Conservation (phyloP, 2,113 vertebrate genomes). For the Sialia sialis region DNA sequence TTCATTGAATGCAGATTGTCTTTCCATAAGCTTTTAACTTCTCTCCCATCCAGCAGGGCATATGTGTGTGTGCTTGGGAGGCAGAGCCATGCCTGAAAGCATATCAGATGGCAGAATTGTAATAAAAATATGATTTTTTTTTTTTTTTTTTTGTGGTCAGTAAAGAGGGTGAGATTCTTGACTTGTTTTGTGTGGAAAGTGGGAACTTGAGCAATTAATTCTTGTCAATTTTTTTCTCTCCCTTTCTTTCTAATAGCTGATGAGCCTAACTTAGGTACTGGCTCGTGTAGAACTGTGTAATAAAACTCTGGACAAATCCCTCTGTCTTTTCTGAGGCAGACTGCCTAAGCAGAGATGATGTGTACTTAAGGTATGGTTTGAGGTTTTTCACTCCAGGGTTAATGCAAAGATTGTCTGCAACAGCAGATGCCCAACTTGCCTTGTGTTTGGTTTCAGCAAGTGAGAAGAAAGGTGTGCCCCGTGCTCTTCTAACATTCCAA, state of each 20-base stretch:
- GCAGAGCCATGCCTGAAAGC: background rate
- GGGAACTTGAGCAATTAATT: background rate
- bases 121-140: background rate
- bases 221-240: background rate
- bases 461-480: background rate
- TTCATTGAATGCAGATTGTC: background rate
- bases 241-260: background rate
- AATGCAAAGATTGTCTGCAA: background rate
- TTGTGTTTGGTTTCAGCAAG: background rate
- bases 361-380: background rate
- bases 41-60: background rate
- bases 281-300: background rate
- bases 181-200: background rate
- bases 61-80: background rate
- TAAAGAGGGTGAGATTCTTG: background rate
- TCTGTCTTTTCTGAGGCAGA: background rate
- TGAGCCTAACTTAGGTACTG: background rate
- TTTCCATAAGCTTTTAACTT: background rate
- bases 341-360: background rate
- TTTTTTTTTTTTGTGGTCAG: background rate
- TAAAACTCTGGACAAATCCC: background rate
- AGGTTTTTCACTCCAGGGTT: background rate
- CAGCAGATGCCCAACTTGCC: background rate
- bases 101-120: background rate
- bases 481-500: background rate